Conservation (phyloP, 2,113 vertebrate species). For the Butorides virescens region DNA sequence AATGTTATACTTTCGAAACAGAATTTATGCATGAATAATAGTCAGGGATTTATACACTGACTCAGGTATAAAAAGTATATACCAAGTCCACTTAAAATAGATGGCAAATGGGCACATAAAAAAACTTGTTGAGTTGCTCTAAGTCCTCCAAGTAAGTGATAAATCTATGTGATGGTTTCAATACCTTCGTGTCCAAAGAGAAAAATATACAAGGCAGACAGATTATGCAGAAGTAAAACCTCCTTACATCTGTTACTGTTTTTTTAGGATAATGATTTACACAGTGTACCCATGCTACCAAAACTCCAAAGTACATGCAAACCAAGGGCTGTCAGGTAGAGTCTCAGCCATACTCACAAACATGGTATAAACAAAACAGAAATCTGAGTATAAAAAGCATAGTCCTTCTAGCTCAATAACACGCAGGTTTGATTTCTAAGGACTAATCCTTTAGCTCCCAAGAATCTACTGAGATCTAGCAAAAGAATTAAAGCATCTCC, state of each 20-base stretch:
- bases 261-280: background rate
- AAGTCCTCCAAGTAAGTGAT: background rate
- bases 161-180: background rate
- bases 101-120: background rate
- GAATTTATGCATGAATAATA: background rate
- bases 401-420: background rate
- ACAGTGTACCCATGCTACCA: background rate
- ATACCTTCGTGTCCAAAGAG: background rate
- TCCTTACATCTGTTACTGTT: accelerated
- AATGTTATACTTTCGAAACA: background rate
- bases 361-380: background rate
- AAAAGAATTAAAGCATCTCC: background rate
- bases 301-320: background rate
- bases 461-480: background rate
- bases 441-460: background rate
- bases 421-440: background rate
- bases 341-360: background rate
- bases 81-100: background rate
- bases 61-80: background rate
- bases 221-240: background rate
- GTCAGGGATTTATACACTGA: background rate
- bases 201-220: background rate
- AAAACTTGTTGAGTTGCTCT: background rate
- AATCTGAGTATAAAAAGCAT: background rate
- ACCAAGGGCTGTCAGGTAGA: background rate